These are phyloP conservation scores for Channa maculata DNA, from an alignment of 2,113 vertebrate genomes.

Conservation along the genomic window DNA sequence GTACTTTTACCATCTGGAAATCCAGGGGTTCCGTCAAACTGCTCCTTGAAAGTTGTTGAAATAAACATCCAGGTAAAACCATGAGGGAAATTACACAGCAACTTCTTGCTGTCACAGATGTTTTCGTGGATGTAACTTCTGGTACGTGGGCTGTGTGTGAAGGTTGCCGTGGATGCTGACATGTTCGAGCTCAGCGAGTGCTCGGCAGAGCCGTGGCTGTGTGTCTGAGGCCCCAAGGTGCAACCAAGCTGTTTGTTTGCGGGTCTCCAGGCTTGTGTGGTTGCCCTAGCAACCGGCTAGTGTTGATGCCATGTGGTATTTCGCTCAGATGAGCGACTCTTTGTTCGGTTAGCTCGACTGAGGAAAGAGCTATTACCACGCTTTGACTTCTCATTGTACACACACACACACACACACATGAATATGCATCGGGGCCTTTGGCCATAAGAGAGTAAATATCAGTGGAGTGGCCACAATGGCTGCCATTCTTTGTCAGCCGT, in stretches of 20 bases:
- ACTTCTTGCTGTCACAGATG: slow-evolving; percentile 23
- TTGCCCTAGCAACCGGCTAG: slow-evolving; percentile 71
- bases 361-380: slow-evolving; percentile 56
- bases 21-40: background rate
- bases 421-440: slow-evolving; percentile 54
- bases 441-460: slow-evolving; percentile 53
- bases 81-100: background rate
- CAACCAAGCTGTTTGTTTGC: slow-evolving; percentile 72
- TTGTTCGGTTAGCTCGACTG: slow-evolving; percentile 47
- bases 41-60: background rate
- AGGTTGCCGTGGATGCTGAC: background rate
- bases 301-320: slow-evolving; percentile 67
- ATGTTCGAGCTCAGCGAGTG: background rate
- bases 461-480: slow-evolving; percentile 42
- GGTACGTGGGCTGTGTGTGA: slow-evolving; percentile 19
- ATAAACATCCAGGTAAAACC: background rate
- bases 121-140: slow-evolving; percentile 41
- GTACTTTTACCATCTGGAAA: too few relatives aligned
- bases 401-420: slow-evolving; percentile 37
- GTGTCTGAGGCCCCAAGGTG: slow-evolving; percentile 31
- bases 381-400: slow-evolving; percentile 47
- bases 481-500: slow-evolving; percentile 49
- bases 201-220: slow-evolving; percentile 3
- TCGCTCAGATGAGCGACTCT: slow-evolving; percentile 58
- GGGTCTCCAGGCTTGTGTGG: slow-evolving; percentile 63